phyloP scores from a whole-genome alignment of 2,113 vertebrate species.

The Zapornia atra region DNA sequence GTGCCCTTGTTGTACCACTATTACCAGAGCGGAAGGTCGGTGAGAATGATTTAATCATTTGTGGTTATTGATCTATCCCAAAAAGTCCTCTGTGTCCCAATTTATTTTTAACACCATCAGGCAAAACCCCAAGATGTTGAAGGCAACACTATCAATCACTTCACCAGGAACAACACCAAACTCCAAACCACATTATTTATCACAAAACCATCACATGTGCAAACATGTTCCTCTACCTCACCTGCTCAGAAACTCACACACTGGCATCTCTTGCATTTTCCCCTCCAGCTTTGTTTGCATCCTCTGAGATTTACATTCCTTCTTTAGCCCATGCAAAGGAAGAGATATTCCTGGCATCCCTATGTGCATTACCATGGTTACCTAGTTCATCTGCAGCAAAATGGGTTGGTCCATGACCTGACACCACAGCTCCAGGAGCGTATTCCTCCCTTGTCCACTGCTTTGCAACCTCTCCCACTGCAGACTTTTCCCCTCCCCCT shows the following conservation, averaged over 20 bases:
- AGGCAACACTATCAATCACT: neutral
- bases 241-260: neutral
- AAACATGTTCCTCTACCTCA: neutral
- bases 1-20: neutral
- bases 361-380: constrained; percentile 52
- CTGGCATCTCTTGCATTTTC: neutral
- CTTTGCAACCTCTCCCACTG: neutral
- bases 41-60: neutral
- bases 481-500: neutral
- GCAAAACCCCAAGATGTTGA: fast-evolving
- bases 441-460: neutral
- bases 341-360: neutral
- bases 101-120: neutral
- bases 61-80: neutral
- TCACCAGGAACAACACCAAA: neutral
- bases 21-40: neutral
- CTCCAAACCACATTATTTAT: neutral
- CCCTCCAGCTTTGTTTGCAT: constrained; percentile 32
- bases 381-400: constrained; percentile 30
- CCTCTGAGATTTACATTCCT: constrained; percentile 21
- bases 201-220: fast-evolving
- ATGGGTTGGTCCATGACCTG: constrained; percentile 7
- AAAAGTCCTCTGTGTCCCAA: neutral
- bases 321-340: constrained; percentile 26
- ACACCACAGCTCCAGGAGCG: neutral